Conservation (phyloP, 2,797 vertebrate species). For the Iguana delicatissima region DNA sequence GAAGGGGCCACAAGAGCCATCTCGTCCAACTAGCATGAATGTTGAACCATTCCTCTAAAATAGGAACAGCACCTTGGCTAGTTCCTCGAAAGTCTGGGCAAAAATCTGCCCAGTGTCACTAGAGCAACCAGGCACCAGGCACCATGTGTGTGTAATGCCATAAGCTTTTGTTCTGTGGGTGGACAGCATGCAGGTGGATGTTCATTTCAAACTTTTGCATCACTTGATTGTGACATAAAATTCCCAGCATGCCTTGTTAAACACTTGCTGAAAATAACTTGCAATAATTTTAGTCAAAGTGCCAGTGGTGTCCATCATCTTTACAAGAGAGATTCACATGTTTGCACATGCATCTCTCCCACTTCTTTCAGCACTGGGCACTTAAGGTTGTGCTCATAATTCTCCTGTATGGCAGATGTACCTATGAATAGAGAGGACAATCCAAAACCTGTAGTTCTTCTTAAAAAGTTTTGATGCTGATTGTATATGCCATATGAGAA, state of each 20-base stretch:
- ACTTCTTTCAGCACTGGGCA: background rate
- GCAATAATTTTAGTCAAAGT: background rate
- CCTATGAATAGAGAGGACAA: background rate
- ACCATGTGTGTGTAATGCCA: background rate
- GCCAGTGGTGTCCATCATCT: background rate
- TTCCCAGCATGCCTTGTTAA: background rate
- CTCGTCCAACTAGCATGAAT: too few species aligned
- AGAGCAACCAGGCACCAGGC: too few species aligned
- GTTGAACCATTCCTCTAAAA: too few species aligned
- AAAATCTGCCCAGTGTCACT: background rate
- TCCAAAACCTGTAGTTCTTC: background rate
- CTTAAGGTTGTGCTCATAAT: too few species aligned
- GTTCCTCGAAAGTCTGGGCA: background rate
- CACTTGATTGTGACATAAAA: background rate
- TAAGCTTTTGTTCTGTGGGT: background rate
- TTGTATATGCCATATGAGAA: background rate
- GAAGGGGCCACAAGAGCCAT: too few species aligned
- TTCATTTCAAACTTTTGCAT: background rate
- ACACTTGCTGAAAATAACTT: background rate
- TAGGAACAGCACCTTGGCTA: too few species aligned
- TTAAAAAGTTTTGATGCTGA: background rate
- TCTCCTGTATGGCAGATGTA: background rate
- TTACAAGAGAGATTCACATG: background rate
- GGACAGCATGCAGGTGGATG: background rate
- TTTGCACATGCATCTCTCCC: background rate